Percentiles rank a stretch among this genome's conserved stretches.
These are phyloP conservation scores for Procapra przewalskii DNA, from an alignment of 2,113 vertebrate species.

Conservation along the genomic window DNA sequence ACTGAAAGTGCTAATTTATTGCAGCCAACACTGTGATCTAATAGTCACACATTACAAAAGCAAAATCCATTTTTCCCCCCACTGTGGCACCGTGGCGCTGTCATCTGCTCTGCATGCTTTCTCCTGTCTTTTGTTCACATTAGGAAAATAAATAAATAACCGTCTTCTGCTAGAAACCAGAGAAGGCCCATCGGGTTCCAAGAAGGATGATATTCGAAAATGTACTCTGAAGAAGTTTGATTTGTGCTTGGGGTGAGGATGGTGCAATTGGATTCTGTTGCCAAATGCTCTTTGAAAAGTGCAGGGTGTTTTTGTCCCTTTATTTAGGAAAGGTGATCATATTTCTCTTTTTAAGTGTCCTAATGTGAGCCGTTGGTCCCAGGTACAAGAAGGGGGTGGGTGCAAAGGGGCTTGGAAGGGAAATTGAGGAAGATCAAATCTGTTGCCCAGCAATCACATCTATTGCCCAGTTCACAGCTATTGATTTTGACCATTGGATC, in stretches of 20 bases:
- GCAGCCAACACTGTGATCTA: slow-evolving; percentile 58
- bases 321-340: background rate
- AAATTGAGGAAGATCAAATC: background rate
- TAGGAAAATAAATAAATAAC: slow-evolving; percentile 26
- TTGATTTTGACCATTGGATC: slow-evolving; percentile 31
- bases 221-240: background rate
- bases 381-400: rapidly evolving
- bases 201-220: slow-evolving; percentile 49
- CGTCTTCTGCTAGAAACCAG: slow-evolving; percentile 64
- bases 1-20: slow-evolving; percentile 70
- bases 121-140: slow-evolving; percentile 70
- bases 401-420: background rate
- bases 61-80: slow-evolving; percentile 55
- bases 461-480: background rate
- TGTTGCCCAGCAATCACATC: background rate
- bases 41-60: slow-evolving; percentile 58
- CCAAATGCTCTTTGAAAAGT: background rate
- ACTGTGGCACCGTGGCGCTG: background rate
- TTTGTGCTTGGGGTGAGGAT: background rate
- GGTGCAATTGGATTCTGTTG: slow-evolving; percentile 30
- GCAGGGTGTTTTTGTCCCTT: background rate
- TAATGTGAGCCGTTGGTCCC: background rate
- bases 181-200: slow-evolving; percentile 56
- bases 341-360: background rate
- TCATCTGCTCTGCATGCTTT: background rate